Evolutionary conservation across 2,888 invertebrate genomes (phyloP).

Genomic region (Ditula angustiorana): DNA sequence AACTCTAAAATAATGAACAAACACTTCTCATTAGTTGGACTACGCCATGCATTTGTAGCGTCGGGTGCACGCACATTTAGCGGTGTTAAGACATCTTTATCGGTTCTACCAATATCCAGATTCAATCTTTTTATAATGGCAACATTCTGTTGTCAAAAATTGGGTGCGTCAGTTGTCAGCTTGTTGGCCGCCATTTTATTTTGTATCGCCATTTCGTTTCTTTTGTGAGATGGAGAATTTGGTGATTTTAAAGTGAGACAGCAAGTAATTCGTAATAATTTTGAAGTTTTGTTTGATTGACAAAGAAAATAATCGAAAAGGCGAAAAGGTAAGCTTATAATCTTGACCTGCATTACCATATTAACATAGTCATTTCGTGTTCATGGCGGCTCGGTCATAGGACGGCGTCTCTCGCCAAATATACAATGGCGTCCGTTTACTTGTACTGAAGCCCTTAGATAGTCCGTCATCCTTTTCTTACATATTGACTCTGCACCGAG

Average conservation of each 20-base stretch:
- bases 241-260: conserved; percentile 80
- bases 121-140: conserved; percentile 15
- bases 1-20: no score
- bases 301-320: conserved; percentile 36
- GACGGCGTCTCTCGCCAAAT: conserved; percentile 52
- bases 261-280: conserved; percentile 65
- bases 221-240: conserved; percentile 82
- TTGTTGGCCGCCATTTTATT: conserved; percentile 74
- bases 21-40: no score
- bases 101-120: background rate
- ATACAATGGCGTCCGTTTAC: conserved; percentile 81
- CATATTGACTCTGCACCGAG: conserved; percentile 81
- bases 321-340: conserved; percentile 43
- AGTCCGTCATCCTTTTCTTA: conserved; percentile 86
- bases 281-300: conserved; percentile 42
- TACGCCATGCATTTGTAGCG: no score
- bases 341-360: conserved; percentile 3
- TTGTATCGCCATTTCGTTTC: conserved; percentile 85
- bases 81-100: conserved; percentile 28
- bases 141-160: conserved; percentile 36
- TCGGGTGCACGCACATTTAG: no score
- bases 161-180: conserved; percentile 36
- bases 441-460: conserved; percentile 70
- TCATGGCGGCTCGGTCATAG: conserved; percentile 58
- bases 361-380: conserved; percentile 34